phyloP scores from a whole-genome alignment of 1,140 invertebrate genomes.

The Danaus melanippus region DNA sequence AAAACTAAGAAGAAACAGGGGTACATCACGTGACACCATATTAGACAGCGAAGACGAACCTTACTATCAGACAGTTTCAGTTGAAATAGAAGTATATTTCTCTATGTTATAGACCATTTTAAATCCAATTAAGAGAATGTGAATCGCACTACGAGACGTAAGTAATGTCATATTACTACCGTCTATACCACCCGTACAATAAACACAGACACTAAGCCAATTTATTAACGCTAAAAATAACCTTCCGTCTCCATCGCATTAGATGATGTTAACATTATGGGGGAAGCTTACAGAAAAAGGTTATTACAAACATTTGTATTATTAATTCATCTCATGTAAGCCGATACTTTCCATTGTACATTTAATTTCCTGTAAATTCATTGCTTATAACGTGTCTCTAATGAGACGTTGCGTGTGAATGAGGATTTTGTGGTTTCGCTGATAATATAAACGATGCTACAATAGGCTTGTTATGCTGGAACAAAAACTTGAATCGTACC shows the following conservation, averaged over 20 bases:
- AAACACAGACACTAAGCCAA: constrained; percentile 65
- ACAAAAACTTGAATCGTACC: constrained; percentile 32
- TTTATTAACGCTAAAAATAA: constrained; percentile 71
- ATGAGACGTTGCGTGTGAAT: constrained; percentile 39
- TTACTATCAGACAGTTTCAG: too few relatives aligned
- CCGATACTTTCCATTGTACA: not conserved
- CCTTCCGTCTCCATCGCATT: constrained; percentile 56
- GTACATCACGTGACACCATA: too few relatives aligned
- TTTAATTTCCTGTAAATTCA: constrained; percentile 14
- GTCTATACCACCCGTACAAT: constrained; percentile 55
- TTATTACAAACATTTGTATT: too few relatives aligned
- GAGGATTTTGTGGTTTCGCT: constrained; percentile 48
- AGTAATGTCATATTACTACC: constrained; percentile 22
- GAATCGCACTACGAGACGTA: too few relatives aligned
- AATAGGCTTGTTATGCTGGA: constrained; percentile 18
- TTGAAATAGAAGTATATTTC: too few relatives aligned
- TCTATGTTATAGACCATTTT: too few relatives aligned
- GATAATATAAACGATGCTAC: constrained; percentile 31
- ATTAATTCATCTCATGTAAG: too few relatives aligned
- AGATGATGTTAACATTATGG: constrained; percentile 63
- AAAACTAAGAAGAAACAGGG: too few relatives aligned
- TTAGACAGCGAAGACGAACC: too few relatives aligned
- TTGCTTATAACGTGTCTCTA: constrained; percentile 3
- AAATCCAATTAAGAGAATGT: too few relatives aligned
- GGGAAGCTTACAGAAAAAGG: constrained; percentile 53